phyloP scores from a whole-genome alignment of 2,888 invertebrate species.

The Apocheima hispidaria region DNA sequence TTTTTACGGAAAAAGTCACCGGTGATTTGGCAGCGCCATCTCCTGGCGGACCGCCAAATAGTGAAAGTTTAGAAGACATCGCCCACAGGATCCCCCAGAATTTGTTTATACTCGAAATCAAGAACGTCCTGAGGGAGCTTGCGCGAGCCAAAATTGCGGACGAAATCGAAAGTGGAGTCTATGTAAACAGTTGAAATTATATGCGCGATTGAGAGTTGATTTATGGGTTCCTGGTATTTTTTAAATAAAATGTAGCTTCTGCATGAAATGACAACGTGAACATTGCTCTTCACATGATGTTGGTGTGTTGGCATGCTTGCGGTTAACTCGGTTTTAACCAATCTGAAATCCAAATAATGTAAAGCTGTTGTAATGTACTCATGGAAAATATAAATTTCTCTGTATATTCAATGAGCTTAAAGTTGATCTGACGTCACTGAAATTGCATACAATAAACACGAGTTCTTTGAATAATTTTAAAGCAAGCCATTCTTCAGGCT shows the following conservation, averaged over 20 bases:
- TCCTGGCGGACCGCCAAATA: conserved; percentile 72
- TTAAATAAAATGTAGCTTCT: conserved; percentile 4
- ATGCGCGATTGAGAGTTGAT: conserved; percentile 49
- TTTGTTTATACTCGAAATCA: conserved; percentile 72
- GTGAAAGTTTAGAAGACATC: conserved; percentile 81
- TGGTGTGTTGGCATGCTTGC: conserved; percentile 2
- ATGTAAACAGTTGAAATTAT: conserved; percentile 72
- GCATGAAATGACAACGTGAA: neutral
- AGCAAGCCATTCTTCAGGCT: neutral
- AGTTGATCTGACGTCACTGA: neutral
- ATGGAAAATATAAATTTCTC: neutral
- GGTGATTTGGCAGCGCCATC: conserved; percentile 66
- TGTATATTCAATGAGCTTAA: neutral
- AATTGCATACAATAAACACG: neutral
- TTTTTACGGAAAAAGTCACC: conserved; percentile 72
- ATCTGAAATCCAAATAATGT: neutral
- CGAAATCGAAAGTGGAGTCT: conserved; percentile 72
- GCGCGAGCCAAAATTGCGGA: conserved; percentile 64
- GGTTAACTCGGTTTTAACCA: conserved; percentile 9
- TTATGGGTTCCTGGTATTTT: conserved; percentile 20
- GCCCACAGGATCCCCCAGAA: conserved; percentile 62
- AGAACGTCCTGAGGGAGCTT: conserved; percentile 47
- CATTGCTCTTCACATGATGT: neutral
- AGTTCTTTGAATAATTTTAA: too few relatives aligned
- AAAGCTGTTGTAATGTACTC: neutral